Evolutionary conservation across 2,888 invertebrate genomes (phyloP), one percentile per base, ranked within the genome.

Genomic region (Eueremaeus valkanovi): DNA sequence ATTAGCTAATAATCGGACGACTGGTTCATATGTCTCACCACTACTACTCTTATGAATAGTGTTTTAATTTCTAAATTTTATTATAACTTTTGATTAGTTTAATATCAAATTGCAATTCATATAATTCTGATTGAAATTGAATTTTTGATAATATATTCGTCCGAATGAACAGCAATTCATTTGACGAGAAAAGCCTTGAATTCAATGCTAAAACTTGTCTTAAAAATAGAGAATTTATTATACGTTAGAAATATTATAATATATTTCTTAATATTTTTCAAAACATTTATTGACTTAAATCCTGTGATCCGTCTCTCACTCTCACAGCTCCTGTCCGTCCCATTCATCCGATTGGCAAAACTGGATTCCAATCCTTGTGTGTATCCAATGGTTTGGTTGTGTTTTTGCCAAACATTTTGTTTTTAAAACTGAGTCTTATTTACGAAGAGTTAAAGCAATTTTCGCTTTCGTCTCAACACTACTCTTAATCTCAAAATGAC

Each of bases 361-460:
- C 61, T 61, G 61, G 61, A 61, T 61, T 61, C 31, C 5, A 6
- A 31, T 61, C 31, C 11, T 16, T 27, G 18, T 6, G 3, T 61
- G 18, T 31, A 61, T 31, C 61, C 61, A 61, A 61, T 61, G 31
- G 58, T 61, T 61, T 55, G 13, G 55, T 55, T 55, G 55, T 55
- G 9, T 55, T 55, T 36, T 27, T 21, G n/a, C 31, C 18, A 33
- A 63, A 21, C 33, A 33, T 36, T 63, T 33, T 18, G 27, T 27
- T 24, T 55, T 21, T 9, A 55, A 55, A 55, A 27, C 55, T 11
- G 3, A 55, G 29, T 24, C 55, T 13, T 61, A 61, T 33, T 11
- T 61, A 1, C 18, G 61, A 61, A 61, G 31, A 31, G 61, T 61
- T 31, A 58, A 49, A 21, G 3, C 9, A 45, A 24, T 55, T 24